Base-by-base conservation (phyloP, 2,113 vertebrate species). In the Shinisaurus crocodilurus region DNA sequence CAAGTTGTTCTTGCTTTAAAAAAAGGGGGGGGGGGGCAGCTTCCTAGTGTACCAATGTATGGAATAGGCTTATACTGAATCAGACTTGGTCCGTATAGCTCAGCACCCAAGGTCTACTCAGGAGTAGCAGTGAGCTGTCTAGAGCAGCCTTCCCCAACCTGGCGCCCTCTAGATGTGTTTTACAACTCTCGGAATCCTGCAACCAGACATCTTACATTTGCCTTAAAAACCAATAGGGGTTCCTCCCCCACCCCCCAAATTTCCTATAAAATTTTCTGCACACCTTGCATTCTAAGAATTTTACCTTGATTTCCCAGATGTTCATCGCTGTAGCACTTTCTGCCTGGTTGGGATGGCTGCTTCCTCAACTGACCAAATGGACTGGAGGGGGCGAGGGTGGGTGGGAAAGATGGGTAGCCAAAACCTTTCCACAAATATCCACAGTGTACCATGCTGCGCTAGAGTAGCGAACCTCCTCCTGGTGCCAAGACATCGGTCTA, bases 241-340 rank as follows among this genome's bases (percentile, higher is more conserved):
- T 92, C 88, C 54, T 45, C 4, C 82, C 43, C 81, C 81, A 9
- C 69, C 37, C 34, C 70, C n/a, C 9, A 3, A 8, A 10, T 37
- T 54, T n/a, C 77, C 80, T 75, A 77, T 29, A 18, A 40, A 15
- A 48, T 70, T 80, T 88, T 74, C 70, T 89, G 37, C 0, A 27
- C 48, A 82, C 69, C 86, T 92, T 80, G 87, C 70, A 23, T 69
- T 60, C 92, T 72, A 87, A 80, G 25, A 90, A 93, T 85, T 93
- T 63, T 91, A 91, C 85, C 85, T 92, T 88, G 82, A 82, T 90
- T 91, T 82, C 60, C 81, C 8, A 5, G 77, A 86, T 2, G 82
- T 29, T 54, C 88, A 72, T 0, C 57, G 75, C 69, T 69, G 89
- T 63, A 92, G 89, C 8, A 75, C 76, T 80, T 88, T 40, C 0